These are phyloP conservation scores for Gibbula magus DNA, from an alignment of 2,888 invertebrate genomes.

Conservation along the genomic window DNA sequence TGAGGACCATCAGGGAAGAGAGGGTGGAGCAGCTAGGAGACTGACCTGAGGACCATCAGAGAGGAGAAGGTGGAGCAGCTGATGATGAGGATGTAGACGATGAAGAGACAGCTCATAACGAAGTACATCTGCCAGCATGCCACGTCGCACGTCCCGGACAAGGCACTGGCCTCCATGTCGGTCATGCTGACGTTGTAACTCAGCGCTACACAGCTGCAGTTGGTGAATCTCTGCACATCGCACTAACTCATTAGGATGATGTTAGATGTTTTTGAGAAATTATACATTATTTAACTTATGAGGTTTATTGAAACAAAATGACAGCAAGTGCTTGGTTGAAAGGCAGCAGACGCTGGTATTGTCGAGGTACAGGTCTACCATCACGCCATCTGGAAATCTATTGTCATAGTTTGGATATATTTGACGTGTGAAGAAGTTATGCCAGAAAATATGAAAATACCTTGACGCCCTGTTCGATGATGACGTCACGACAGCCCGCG, in stretches of 20 bases:
- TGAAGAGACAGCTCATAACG: neutral
- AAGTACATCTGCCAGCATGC: neutral
- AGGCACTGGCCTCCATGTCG: constrained; percentile 4
- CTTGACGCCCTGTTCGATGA: constrained; percentile 33
- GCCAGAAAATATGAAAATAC: too few species aligned
- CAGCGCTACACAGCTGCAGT: neutral
- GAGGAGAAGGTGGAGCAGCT: neutral
- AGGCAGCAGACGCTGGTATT: too few species aligned
- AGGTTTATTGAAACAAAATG: too few species aligned
- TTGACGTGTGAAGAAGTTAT: too few species aligned
- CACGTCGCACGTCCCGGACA: neutral
- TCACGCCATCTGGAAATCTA: too few species aligned
- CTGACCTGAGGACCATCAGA: neutral
- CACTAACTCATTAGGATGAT: too few species aligned
- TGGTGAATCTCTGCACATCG: neutral
- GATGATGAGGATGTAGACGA: neutral
- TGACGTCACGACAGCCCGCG: constrained; percentile 49
- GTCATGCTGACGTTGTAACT: neutral
- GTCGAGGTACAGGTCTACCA: too few species aligned
- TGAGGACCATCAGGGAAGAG: too few species aligned
- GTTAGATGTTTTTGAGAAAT: too few species aligned
- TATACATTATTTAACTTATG: too few species aligned
- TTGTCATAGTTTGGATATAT: too few species aligned
- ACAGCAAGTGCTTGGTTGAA: too few species aligned
- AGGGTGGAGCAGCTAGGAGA: neutral